Base-by-base conservation (phyloP, 2,113 vertebrate species). In the Ciconia stormi region DNA sequence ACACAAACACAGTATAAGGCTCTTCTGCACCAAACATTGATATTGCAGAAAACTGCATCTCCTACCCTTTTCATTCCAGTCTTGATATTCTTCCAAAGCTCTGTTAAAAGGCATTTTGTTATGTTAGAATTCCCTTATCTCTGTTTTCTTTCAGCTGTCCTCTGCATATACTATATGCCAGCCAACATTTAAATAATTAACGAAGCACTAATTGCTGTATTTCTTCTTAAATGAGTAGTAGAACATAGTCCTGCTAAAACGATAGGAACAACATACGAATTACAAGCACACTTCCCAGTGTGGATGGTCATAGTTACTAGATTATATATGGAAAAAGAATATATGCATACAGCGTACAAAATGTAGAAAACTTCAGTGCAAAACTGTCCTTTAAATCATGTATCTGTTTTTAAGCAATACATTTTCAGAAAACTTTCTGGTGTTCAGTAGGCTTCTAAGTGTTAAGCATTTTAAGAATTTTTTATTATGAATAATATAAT, bases 391-490 rank as follows among this genome's bases (percentile, higher is more conserved):
- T 92, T 83, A 94, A 82, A 93, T 86, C 38, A 69, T 23, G 30
- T 32, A 71, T 62, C 49, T 93, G 63, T 19, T 93, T 93, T 78
- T 83, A 63, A 94, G 83, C 17, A 90, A 93, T 7, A 46, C 13
- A 49, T 85, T 93, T 91, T 79, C 83, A 66, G 90, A 97, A 97
- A 94, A 62, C 8, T 62, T 91, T 85, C 30, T 74, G 46, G 50
- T 87, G 27, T 86, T 96, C 42, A 65, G 26, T 40, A 83, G 52
- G 66, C 38, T 93, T 95, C 49, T 88, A 95, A 96, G 62, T 46
- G 52, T 55, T 91, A 49, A 80, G 7, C 15, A 53, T 80, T 89
- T 93, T 59, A 78, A 81, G 36, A 94, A 76, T 56, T 85, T 90
- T 38, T 40, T 6, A 65, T 76, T 77, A 87, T 26, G 50, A 89